Conservation (phyloP, 2,113 vertebrate genomes). For the Gasterosteus nipponicus region DNA sequence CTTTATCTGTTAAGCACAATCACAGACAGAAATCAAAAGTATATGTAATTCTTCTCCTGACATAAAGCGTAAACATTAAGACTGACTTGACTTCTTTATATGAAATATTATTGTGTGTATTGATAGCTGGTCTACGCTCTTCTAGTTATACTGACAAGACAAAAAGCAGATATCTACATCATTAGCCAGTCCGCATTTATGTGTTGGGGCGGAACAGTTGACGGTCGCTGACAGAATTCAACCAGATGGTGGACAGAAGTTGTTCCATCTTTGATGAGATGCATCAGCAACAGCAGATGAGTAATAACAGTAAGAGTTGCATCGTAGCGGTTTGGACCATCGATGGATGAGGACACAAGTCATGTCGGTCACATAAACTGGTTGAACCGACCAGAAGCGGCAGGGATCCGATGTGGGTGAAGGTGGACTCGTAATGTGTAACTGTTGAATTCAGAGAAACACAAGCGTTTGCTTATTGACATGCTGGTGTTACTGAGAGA, state of each 20-base stretch:
- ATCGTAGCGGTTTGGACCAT: neutral
- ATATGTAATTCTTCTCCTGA: neutral
- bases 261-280: neutral
- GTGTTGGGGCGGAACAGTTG: constrained; percentile 2
- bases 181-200: constrained; percentile 16
- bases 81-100: constrained; percentile 28
- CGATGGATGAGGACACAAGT: constrained; percentile 1
- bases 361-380: neutral
- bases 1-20: constrained; percentile 13
- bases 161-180: neutral
- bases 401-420: neutral
- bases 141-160: neutral
- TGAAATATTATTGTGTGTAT: constrained; percentile 26
- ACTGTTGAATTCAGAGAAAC: neutral
- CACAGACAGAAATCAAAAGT: too few species aligned
- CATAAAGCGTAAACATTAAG: neutral
- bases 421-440: neutral
- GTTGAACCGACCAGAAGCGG: neutral
- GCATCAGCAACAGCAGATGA: neutral
- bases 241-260: neutral
- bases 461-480: neutral
- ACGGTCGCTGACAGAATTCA: neutral
- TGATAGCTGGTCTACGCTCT: constrained; percentile 22
- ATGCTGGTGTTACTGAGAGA: neutral
- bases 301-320: constrained; percentile 5